phyloP scores from a whole-genome alignment of 2,888 invertebrate genomes.

The Biston stratarius region DNA sequence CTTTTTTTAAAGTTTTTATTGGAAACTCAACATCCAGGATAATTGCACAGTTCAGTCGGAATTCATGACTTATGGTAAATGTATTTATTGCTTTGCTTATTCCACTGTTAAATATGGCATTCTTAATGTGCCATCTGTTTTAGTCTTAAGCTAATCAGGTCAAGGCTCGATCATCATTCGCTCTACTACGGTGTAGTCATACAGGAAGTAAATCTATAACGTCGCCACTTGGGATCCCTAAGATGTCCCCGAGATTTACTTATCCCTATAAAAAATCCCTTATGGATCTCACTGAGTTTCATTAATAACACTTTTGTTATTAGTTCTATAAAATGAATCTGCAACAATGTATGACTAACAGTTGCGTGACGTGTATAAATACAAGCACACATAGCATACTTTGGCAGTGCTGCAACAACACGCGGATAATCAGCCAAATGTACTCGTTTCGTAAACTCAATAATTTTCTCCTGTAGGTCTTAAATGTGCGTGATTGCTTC shows the following conservation, averaged over 20 bases:
- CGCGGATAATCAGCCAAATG: background rate
- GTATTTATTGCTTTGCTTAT: background rate
- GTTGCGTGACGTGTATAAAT: background rate
- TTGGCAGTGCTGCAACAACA: background rate
- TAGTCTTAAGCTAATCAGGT: background rate
- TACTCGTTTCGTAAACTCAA: constrained; percentile 3
- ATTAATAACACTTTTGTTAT: background rate
- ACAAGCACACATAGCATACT: background rate
- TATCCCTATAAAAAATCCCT: background rate
- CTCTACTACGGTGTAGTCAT: background rate
- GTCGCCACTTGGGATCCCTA: constrained; percentile 4
- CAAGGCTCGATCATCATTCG: background rate
- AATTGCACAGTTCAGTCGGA: background rate
- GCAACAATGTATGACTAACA: background rate
- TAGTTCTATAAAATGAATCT: background rate
- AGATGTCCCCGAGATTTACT: background rate
- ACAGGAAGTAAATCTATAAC: constrained; percentile 17
- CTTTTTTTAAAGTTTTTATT: background rate
- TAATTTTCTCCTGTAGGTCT: constrained; percentile 10
- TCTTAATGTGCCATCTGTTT: background rate
- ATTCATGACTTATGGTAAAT: background rate
- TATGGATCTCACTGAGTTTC: background rate
- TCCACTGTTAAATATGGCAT: background rate
- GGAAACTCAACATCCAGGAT: background rate
- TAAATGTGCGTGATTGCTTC: constrained; percentile 24